Conservation (phyloP, 2,113 vertebrate genomes). For the Rattus rattus region DNA sequence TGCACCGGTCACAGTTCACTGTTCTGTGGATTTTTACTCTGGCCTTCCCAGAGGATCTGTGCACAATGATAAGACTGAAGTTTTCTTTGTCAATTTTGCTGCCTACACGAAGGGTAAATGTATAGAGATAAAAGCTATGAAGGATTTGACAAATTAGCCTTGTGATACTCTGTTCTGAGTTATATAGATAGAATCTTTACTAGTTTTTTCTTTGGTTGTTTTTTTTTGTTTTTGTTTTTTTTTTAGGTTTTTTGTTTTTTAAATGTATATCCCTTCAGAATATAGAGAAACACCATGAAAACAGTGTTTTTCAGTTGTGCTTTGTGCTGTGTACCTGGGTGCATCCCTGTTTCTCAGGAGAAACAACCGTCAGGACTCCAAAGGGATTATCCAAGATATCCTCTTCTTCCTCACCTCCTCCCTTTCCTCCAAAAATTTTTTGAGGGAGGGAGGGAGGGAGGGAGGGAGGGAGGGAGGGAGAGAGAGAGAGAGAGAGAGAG, state of each 20-base stretch:
- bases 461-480: not conserved
- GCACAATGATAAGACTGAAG: not conserved
- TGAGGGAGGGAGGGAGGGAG: not conserved
- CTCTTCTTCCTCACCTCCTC: not conserved
- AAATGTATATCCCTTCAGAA: not conserved
- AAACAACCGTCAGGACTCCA: not conserved
- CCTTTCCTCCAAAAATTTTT: not conserved
- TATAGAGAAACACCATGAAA: not conserved
- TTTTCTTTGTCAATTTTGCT: not conserved
- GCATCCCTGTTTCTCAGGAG: not conserved
- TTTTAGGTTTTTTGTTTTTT: no score
- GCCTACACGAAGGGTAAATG: not conserved
- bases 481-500: not conserved
- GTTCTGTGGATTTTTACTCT: constrained; percentile 27
- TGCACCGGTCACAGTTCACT: not conserved
- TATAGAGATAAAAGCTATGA: constrained; percentile 36
- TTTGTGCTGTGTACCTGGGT: not conserved
- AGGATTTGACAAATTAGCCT: not conserved
- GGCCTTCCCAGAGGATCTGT: not conserved
- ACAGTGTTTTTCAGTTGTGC: not conserved
- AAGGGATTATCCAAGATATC: not conserved
- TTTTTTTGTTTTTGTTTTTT: no score
- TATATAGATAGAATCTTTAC: not conserved
- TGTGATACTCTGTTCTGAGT: not conserved
- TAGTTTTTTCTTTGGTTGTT: not conserved